These are phyloP conservation scores for Cochlearius cochlearius DNA, from an alignment of 2,113 vertebrate species.

Conservation along the genomic window DNA sequence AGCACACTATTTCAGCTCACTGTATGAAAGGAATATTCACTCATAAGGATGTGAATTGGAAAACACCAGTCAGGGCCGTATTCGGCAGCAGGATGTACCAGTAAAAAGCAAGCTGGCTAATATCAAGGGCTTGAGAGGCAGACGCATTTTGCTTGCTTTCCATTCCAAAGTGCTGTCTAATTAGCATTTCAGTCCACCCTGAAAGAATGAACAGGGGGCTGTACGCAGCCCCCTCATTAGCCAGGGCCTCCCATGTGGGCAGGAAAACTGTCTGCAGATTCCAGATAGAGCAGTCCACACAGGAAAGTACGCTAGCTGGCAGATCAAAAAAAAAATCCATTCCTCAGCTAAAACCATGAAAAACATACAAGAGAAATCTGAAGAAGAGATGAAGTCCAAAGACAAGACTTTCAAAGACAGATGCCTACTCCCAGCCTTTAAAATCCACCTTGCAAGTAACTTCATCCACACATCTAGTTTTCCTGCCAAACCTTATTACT, in stretches of 20 bases:
- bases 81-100: neutral
- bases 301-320: neutral
- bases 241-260: neutral
- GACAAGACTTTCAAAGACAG: neutral
- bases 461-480: neutral
- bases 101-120: neutral
- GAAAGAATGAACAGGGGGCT: neutral
- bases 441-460: neutral
- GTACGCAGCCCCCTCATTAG: neutral
- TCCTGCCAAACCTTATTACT: neutral
- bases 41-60: neutral
- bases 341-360: neutral
- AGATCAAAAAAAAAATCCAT: neutral
- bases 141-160: neutral
- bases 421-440: neutral
- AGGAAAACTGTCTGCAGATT: neutral
- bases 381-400: neutral
- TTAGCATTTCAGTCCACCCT: neutral
- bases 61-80: neutral
- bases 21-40: neutral
- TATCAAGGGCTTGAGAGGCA: neutral
- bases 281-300: neutral
- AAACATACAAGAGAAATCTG: neutral
- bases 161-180: neutral
- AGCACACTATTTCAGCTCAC: neutral